phyloP scores from a whole-genome alignment of 2,797 vertebrate species.

The Brotogeris chrysoptera region DNA sequence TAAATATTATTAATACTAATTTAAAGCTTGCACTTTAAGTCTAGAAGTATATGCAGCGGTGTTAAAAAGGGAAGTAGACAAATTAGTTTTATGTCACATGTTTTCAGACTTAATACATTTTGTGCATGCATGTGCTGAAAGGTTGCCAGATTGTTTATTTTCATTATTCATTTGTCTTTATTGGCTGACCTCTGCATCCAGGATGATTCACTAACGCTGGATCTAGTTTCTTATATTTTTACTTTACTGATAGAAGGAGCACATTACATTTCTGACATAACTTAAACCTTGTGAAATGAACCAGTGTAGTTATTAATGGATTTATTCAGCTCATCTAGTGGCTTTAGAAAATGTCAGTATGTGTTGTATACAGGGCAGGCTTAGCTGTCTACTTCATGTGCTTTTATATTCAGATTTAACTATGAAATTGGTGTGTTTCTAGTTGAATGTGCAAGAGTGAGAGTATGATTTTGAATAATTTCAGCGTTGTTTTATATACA shows the following conservation, averaged over 20 bases:
- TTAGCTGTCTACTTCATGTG: neutral
- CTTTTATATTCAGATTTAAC: conserved; percentile 1
- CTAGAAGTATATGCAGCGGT: neutral
- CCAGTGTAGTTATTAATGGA: conserved; percentile 33
- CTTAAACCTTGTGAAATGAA: conserved; percentile 25
- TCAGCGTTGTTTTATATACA: neutral
- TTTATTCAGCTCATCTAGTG: conserved; percentile 20
- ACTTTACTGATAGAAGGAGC: neutral
- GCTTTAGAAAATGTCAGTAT: conserved; percentile 31
- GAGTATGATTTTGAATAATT: neutral
- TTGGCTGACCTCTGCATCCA: conserved; percentile 37
- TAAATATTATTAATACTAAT: neutral
- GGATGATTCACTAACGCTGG: neutral
- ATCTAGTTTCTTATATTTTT: conserved; percentile 41
- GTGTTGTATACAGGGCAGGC: neutral
- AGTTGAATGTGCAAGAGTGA: neutral
- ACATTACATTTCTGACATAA: conserved; percentile 38
- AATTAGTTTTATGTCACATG: neutral
- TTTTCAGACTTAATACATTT: conserved; percentile 13
- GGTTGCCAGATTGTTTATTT: conserved; percentile 14
- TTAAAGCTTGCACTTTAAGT: neutral
- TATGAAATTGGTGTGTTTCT: neutral
- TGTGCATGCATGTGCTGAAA: neutral
- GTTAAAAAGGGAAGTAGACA: neutral
- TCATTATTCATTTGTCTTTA: conserved; percentile 17